phyloP scores from a whole-genome alignment of 2,888 invertebrate genomes.

The Spodoptera littoralis region DNA sequence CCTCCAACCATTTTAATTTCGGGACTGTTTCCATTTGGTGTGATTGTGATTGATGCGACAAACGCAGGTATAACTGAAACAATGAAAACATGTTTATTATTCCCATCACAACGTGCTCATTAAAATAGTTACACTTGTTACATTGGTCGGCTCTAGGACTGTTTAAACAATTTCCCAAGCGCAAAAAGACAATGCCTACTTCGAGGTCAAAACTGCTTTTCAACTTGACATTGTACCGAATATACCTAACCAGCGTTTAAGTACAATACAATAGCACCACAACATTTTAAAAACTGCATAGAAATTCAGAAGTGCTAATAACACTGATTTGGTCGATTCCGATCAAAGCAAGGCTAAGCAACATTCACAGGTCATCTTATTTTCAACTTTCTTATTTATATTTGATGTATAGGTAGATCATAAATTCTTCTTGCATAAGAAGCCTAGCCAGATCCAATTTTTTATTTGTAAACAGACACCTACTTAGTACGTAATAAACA shows the following conservation, averaged over 20 bases:
- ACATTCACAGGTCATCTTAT: too few species aligned
- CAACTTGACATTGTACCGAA: constrained; percentile 70
- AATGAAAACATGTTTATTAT: constrained; percentile 52
- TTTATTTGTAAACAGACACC: constrained; percentile 20
- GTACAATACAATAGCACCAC: background rate
- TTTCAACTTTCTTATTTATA: too few species aligned
- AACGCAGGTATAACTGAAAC: constrained; percentile 81
- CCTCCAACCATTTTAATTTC: constrained; percentile 81
- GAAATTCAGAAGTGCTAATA: too few species aligned
- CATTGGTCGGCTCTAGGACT: constrained; percentile 23
- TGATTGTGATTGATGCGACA: constrained; percentile 80
- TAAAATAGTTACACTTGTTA: constrained; percentile 32
- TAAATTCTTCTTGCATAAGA: constrained; percentile 18
- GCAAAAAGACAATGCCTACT: constrained; percentile 62
- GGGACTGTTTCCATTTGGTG: constrained; percentile 86
- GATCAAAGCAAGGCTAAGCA: too few species aligned
- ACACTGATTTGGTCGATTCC: too few species aligned
- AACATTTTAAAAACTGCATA: background rate
- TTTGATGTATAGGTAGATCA: constrained; percentile 7
- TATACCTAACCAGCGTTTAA: constrained; percentile 38
- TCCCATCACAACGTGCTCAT: constrained; percentile 28
- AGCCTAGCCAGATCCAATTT: constrained; percentile 21
- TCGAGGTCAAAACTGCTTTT: constrained; percentile 63
- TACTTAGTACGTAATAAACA: constrained; percentile 15
- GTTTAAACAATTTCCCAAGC: constrained; percentile 61